Evolutionary conservation across 2,888 invertebrate species (phyloP), one percentile per base, ranked within the genome.

Genomic region (Drosophila neutralis): DNA sequence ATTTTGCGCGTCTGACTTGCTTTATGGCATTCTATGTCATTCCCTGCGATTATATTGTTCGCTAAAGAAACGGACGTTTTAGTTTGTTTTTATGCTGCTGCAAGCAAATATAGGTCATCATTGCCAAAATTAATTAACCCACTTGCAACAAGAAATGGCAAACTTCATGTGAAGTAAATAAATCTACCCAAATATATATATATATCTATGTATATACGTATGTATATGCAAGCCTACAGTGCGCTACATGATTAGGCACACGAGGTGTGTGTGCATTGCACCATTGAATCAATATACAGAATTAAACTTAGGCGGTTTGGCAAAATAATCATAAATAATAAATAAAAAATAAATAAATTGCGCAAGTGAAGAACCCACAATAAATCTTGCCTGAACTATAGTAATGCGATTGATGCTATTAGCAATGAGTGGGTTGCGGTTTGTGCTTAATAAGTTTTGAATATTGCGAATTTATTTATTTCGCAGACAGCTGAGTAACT

Each of bases 41-140:
- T 73, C 48, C 21, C 35, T 38, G 24, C 31, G 13, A 29, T 45
- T 63, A 31, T 60, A 40, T 60, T 65, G 40, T 58, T 73, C 21
- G 49, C 31, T 36, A 48, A 18, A 71, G 59, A 77, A 60, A 71
- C 40, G 54, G 67, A 68, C 15, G 51, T 68, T 24, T 77, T 73
- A 68, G 68, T 82, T 82, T 54, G 53, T 42, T 63, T 65, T 36
- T 58, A 57, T 65, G 72, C 48, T 60, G 52, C 35, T 27, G 40
- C 48, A 54, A 48, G 35, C 11, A 42, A 53, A 76, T 64, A 36
- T 54, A 36, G 64, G 58, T 29, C 81, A 51, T 38, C 58, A 52
- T 69, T 65, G 15, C 21, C 15, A 42, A 60, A n/a, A 15, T 48
- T 54, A 63, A 64, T 67, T 72, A 77, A 67, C 82, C 73, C 49